Evolutionary conservation across 2,113 vertebrate genomes (phyloP), one percentile per base, ranked within the genome.

Genomic region (Salminus brasiliensis): DNA sequence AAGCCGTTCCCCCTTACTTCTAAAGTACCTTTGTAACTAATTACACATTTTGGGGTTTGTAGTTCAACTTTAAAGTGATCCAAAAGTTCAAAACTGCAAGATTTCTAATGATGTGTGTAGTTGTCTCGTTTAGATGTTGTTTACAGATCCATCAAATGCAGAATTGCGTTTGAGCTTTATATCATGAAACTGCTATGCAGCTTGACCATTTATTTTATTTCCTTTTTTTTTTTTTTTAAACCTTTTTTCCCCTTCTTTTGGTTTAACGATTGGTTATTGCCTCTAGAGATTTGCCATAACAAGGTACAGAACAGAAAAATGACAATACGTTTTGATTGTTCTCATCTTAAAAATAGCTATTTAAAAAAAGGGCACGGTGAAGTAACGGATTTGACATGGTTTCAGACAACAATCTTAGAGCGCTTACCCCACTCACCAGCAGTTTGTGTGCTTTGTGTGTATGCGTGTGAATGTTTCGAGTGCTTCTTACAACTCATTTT

Each of bases 131-230:
- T 67, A 45, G 29, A 36, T 75, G 72, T 77, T 60, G 75, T 68
- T 77, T 83, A 83, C 47, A 76, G 32, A 34, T 85, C 75, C 69
- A 47, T 55, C 30, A 70, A 79, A 80, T 81, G 80, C 55, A 82
- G 77, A 84, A 81, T 68, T 89, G 80, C 72, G 83, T 85, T 80
- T 72, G 73, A 88, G 78, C 89, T 76, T 93, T 79, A 79, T 91
- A 90, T 92, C 92, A 84, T 83, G 53, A 93, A 91, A 91, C 88
- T 93, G 93, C 90, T 87, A 93, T 93, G 88, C 89, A 94, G 91
- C 89, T 90, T 90, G 91, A 90, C 89, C 93, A n/a, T 63, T 67
- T 4, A 62, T 27, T 49, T 69, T 36, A 8, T 81, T 39, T 29
- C 34, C 4, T 34, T 71, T 62, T 30, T 36, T 10, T 60, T 13